Percentiles rank a stretch among this genome's conserved stretches.
Conservation (phyloP, 2,888 invertebrate species). For the Dendrolimus houi region DNA sequence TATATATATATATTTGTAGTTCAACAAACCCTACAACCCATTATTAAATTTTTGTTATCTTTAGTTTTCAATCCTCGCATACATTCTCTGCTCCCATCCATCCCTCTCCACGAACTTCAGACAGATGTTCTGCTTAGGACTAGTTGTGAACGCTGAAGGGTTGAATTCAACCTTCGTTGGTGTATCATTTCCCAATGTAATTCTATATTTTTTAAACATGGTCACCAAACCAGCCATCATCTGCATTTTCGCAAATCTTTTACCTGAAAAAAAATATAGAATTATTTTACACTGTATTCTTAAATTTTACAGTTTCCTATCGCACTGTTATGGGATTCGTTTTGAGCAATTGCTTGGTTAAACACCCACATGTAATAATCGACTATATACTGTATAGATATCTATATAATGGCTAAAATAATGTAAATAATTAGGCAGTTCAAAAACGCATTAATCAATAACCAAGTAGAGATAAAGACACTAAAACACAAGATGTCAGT, state of each 20-base stretch:
- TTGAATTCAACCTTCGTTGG: conserved; percentile 6
- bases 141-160: conserved; percentile 15
- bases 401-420: too few relatives aligned
- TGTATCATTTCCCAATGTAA: conserved; percentile 18
- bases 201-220: conserved; percentile 21
- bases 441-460: too few relatives aligned
- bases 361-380: background rate
- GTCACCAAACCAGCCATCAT: conserved; percentile 24
- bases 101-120: conserved; percentile 10
- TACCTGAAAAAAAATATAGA: conserved; percentile 17
- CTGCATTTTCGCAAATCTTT: conserved; percentile 29
- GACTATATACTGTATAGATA: too few relatives aligned
- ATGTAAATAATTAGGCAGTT: too few relatives aligned
- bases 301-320: background rate
- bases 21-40: too few relatives aligned
- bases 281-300: background rate
- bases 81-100: conserved; percentile 5
- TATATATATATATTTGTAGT: too few relatives aligned
- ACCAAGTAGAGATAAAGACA: too few relatives aligned
- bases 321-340: background rate
- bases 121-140: conserved; percentile 5
- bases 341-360: background rate
- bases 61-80: conserved; percentile 1
- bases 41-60: too few relatives aligned
- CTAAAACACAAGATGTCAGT: too few relatives aligned